Percentiles rank a stretch among this genome's conserved stretches.
phyloP scores from a whole-genome alignment of 2,797 vertebrate genomes.

The Lophotriccus pileatus region DNA sequence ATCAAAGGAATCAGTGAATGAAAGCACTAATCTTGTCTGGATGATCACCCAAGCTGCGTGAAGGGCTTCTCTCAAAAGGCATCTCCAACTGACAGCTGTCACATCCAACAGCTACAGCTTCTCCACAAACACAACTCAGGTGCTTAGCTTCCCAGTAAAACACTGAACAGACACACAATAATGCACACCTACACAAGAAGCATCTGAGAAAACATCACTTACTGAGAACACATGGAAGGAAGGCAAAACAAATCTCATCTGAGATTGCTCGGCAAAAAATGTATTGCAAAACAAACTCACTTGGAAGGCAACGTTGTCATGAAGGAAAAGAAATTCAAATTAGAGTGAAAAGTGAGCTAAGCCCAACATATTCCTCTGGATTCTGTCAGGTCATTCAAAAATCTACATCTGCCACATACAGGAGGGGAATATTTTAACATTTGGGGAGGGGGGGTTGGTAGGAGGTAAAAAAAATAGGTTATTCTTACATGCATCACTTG shows the following conservation, averaged over 20 bases:
- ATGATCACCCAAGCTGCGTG: background rate
- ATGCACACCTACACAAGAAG: background rate
- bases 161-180: background rate
- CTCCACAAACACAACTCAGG: background rate
- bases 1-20: background rate
- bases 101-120: background rate
- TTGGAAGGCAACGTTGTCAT: background rate
- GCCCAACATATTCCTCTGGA: background rate
- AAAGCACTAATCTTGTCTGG: background rate
- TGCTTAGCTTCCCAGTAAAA: background rate
- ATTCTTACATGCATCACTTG: constrained; percentile 78
- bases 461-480: background rate
- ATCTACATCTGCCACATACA: background rate
- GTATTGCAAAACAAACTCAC: background rate
- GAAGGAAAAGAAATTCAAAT: background rate
- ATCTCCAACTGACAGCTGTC: constrained; percentile 1
- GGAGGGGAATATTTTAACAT: background rate
- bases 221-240: background rate
- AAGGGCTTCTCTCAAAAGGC: background rate
- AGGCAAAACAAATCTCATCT: background rate
- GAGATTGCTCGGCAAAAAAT: background rate
- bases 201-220: background rate
- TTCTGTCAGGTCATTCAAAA: background rate
- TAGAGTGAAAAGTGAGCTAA: background rate
- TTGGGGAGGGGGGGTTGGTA: background rate